These are phyloP conservation scores for Ectemnius cavifrons DNA, from an alignment of 2,888 invertebrate species.

Conservation along the genomic window DNA sequence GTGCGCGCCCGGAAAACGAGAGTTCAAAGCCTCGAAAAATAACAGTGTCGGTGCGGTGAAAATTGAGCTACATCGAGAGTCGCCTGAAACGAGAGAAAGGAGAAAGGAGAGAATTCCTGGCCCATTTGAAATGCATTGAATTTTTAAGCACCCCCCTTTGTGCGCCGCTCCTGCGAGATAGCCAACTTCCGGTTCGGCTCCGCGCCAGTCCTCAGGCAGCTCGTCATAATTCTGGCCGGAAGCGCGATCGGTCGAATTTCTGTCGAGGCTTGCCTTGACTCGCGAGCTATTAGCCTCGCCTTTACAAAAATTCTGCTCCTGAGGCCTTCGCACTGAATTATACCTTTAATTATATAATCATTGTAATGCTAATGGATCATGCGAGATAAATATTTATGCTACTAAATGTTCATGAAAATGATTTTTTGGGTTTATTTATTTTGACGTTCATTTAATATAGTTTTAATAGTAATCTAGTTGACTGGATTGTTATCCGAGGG, in stretches of 20 bases:
- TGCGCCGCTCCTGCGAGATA: slow-evolving; percentile 53
- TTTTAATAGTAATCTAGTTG: too few relatives aligned
- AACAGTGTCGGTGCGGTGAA: slow-evolving; percentile 40
- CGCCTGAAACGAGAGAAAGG: slow-evolving; percentile 50
- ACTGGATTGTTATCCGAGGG: too few relatives aligned
- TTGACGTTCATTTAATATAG: too few relatives aligned
- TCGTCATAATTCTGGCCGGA: slow-evolving; percentile 43
- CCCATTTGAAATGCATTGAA: slow-evolving; percentile 78
- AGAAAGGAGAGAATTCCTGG: slow-evolving; percentile 53
- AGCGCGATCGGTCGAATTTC: neutral
- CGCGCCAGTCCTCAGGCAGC: slow-evolving; percentile 34
- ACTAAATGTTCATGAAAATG: too few relatives aligned
- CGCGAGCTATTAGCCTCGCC: too few relatives aligned
- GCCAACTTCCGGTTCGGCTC: slow-evolving; percentile 55
- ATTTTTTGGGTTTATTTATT: too few relatives aligned
- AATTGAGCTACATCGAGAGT: slow-evolving; percentile 62
- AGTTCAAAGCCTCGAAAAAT: slow-evolving; percentile 40
- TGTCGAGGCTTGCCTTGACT: too few relatives aligned
- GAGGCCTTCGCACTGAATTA: too few relatives aligned
- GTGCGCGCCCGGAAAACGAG: slow-evolving; percentile 18
- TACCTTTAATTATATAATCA: too few relatives aligned
- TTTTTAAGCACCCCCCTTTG: slow-evolving; percentile 74
- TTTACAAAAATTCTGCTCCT: too few relatives aligned
- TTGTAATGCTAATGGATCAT: too few relatives aligned
- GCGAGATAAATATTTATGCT: too few relatives aligned